Conservation (phyloP, 2,113 vertebrate genomes). For the Dunckerocampus dactyliophorus region DNA sequence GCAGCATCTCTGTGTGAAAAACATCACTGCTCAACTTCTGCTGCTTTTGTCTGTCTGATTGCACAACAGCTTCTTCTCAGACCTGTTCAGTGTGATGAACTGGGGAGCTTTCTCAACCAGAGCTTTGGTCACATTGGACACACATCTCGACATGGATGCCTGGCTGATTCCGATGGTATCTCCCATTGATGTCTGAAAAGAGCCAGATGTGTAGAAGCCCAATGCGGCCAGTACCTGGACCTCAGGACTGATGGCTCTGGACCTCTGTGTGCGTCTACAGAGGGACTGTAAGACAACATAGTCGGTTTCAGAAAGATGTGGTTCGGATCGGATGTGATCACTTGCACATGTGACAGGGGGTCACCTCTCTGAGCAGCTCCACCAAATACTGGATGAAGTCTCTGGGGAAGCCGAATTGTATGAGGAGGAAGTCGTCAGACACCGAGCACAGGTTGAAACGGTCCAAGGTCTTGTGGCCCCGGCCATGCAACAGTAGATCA, state of each 20-base stretch:
- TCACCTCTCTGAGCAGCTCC: slow-evolving; percentile 76
- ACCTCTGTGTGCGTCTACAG: slow-evolving; percentile 87
- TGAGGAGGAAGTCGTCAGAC: slow-evolving; percentile 83
- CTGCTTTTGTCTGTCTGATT: background rate
- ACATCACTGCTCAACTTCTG: background rate
- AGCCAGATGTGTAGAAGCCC: slow-evolving; percentile 95
- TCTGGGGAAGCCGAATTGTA: slow-evolving; percentile 88
- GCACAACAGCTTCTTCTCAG: background rate
- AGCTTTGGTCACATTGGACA: slow-evolving; percentile 90
- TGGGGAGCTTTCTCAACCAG: slow-evolving; percentile 86
- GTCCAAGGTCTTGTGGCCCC: slow-evolving; percentile 89
- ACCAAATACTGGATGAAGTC: slow-evolving; percentile 91
- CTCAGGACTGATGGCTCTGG: slow-evolving; percentile 92
- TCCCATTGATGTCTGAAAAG: slow-evolving; percentile 95
- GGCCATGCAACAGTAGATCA: slow-evolving; percentile 90
- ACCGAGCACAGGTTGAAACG: slow-evolving; percentile 89
- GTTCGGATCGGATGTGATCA: background rate
- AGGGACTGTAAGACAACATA: slow-evolving; percentile 51
- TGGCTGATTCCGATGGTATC: slow-evolving; percentile 96
- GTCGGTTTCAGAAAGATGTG: background rate
- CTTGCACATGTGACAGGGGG: background rate
- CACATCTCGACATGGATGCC: slow-evolving; percentile 96
- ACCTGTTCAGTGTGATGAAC: slow-evolving; percentile 75
- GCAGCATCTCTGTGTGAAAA: slow-evolving; percentile 71
- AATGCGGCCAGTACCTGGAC: slow-evolving; percentile 93